Percentiles rank a stretch among this genome's conserved stretches.
Conservation (phyloP, 2,797 vertebrate genomes). For the Anabas testudineus region DNA sequence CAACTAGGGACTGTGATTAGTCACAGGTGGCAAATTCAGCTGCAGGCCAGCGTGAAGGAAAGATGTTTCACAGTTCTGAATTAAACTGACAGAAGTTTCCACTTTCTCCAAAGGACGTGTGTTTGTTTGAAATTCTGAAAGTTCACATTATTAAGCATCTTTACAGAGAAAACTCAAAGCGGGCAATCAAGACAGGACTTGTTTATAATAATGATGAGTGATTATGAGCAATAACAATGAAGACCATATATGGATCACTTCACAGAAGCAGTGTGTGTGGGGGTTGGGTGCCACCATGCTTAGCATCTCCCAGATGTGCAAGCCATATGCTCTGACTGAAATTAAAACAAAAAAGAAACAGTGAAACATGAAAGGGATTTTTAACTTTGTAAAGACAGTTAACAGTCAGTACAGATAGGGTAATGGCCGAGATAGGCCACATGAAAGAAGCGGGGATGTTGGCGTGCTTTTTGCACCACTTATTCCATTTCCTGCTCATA, state of each 20-base stretch:
- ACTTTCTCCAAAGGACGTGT: constrained; percentile 28
- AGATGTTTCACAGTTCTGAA: constrained; percentile 23
- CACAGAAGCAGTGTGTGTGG: constrained; percentile 71
- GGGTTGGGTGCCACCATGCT: constrained; percentile 74
- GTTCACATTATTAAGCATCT: constrained; percentile 53
- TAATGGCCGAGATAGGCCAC: constrained; percentile 94
- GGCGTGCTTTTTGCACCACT: constrained; percentile 83
- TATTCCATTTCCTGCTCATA: constrained; percentile 93
- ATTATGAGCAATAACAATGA: constrained; percentile 82
- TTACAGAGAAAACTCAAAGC: constrained; percentile 50
- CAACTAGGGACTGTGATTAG: constrained; percentile 19
- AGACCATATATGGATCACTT: constrained; percentile 83
- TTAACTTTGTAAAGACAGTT: constrained; percentile 93
- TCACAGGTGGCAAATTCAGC: constrained; percentile 44
- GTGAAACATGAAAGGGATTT: constrained; percentile 94
- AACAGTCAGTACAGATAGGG: constrained; percentile 88
- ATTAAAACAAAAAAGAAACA: constrained; percentile 85
- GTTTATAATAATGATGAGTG: constrained; percentile 80
- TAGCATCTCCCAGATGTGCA: constrained; percentile 93
- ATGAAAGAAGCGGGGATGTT: constrained; percentile 91
- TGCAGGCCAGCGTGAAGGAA: constrained; percentile 3
- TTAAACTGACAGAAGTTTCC: constrained; percentile 27
- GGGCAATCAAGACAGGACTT: constrained; percentile 61
- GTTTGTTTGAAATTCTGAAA: constrained; percentile 55
- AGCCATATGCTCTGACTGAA: constrained; percentile 94